Evolutionary conservation across 2,113 vertebrate species (phyloP), one percentile per base, ranked within the genome.

Genomic region (Oriolus oriolus): DNA sequence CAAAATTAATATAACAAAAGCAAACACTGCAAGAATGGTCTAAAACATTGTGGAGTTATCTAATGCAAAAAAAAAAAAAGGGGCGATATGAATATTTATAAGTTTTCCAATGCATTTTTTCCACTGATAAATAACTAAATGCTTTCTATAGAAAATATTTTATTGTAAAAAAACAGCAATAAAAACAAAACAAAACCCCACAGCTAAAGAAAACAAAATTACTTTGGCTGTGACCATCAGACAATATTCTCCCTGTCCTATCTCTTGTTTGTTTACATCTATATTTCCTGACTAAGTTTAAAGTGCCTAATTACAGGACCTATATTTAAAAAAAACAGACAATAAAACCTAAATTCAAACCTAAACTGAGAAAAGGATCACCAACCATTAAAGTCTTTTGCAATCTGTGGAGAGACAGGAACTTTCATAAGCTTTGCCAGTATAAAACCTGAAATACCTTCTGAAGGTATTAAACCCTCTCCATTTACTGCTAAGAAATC

Each of bases 51-150:
- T 26, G 14, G 7, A 70, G 39, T 22, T 71, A 83, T 56, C 28
- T 42, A 71, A 54, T 3, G 7, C 1, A 7, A 27, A 35, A 56
- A 85, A 27, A 28, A 26, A 42, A 33, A 10, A 2, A 45, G 27
- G 42, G 28, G 15, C 66, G 56, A 6, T 18, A 42, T 80, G 8
- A 95, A 69, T 89, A 65, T 79, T 88, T 71, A 35, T 73, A 44
- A 66, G 41, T 66, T 84, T 57, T 88, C 24, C 13, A 24, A 27
- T n/a, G 6, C 7, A 64, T 75, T 92, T 89, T 66, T 73, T 78
- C 19, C 39, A 79, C 21, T 66, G 20, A 66, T 76, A 95, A 93
- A 89, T 68, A 76, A 81, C 76, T 79, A 86, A 91, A 87, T 87
- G 2, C 1, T 75, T 90, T 69, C 16, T 50, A 37, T 64, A 54